A percentile compares a stretch with the other conserved stretches of the same genome.
These are phyloP conservation scores for Gryllus longicercus DNA, from an alignment of 2,888 invertebrate genomes.

Conservation along the genomic window DNA sequence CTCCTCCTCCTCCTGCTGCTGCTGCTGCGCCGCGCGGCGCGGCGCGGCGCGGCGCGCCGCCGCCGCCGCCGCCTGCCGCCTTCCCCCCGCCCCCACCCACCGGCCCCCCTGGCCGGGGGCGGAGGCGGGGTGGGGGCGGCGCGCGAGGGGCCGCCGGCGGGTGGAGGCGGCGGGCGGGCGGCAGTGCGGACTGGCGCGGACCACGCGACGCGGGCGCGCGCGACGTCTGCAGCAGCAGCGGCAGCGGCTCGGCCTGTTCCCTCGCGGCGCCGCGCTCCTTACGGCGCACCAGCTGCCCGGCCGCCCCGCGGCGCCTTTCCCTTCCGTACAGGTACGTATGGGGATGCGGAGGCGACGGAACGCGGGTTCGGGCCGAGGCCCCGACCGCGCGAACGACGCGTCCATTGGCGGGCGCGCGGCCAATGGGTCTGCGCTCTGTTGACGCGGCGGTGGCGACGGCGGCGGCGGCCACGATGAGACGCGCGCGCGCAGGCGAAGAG, in stretches of 20 bases:
- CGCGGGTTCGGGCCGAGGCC: too few species aligned
- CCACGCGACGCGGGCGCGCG: conserved; percentile 30
- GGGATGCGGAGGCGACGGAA: neutral
- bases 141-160: conserved; percentile 20
- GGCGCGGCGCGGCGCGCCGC: conserved; percentile 17
- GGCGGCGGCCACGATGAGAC: neutral
- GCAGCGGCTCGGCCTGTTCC: conserved; percentile 29
- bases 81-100: conserved; percentile 11
- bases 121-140: neutral
- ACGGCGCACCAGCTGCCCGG: conserved; percentile 22
- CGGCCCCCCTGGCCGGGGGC: conserved; percentile 11
- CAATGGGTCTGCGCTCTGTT: too few species aligned
- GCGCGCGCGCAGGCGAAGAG: neutral
- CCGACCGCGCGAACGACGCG: too few species aligned
- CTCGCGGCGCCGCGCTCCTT: conserved; percentile 31
- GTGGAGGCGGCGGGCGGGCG: conserved; percentile 23
- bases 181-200: conserved; percentile 29
- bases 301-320: neutral
- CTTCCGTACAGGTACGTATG: neutral
- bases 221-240: conserved; percentile 28
- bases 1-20: conserved; percentile 9
- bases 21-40: conserved; percentile 20
- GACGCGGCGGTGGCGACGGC: too few species aligned
- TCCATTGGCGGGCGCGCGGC: too few species aligned
- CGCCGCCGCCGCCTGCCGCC: conserved; percentile 18